Percentiles rank a stretch among this genome's conserved stretches.
Evolutionary conservation across 2,113 vertebrate species (phyloP).

Genomic region (Oncorhynchus clarkii): DNA sequence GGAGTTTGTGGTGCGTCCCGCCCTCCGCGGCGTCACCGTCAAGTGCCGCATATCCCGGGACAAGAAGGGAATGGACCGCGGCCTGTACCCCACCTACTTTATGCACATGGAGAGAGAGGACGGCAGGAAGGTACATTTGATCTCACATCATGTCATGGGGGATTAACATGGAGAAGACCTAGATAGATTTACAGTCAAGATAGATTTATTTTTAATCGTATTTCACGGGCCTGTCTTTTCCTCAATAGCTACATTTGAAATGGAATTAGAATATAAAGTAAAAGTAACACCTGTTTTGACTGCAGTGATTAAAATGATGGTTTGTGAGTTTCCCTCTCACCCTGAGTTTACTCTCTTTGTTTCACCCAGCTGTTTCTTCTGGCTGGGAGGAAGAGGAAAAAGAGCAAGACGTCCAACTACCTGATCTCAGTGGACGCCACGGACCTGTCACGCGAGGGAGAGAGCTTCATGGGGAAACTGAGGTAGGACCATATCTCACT

Average conservation of each 20-base stretch:
- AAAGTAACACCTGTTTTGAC: background rate
- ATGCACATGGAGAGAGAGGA: slow-evolving; percentile 96
- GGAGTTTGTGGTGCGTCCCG: slow-evolving; percentile 86
- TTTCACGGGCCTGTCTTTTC: background rate
- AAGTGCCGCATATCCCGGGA: slow-evolving; percentile 91
- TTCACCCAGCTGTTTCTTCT: slow-evolving; percentile 85
- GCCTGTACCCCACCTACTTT: slow-evolving; percentile 94
- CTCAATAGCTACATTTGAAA: background rate
- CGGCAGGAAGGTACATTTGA: slow-evolving; percentile 80
- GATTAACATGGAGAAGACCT: too few species aligned
- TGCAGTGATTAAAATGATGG: background rate
- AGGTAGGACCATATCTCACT: slow-evolving; percentile 69
- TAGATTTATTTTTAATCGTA: too few species aligned
- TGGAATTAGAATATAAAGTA: background rate
- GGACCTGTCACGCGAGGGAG: slow-evolving; percentile 89
- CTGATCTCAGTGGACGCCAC: slow-evolving; percentile 95
- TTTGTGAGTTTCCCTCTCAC: background rate
- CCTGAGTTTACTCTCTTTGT: background rate
- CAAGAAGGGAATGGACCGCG: slow-evolving; percentile 95
- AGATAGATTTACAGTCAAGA: too few species aligned
- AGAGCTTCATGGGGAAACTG: slow-evolving; percentile 93
- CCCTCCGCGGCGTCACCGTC: slow-evolving; percentile 83
- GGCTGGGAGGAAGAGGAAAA: slow-evolving; percentile 95
- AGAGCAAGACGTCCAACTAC: slow-evolving; percentile 98
- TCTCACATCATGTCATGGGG: too few species aligned